Evolutionary conservation across 2,888 invertebrate genomes (phyloP).

Genomic region (Encarsia formosa): DNA sequence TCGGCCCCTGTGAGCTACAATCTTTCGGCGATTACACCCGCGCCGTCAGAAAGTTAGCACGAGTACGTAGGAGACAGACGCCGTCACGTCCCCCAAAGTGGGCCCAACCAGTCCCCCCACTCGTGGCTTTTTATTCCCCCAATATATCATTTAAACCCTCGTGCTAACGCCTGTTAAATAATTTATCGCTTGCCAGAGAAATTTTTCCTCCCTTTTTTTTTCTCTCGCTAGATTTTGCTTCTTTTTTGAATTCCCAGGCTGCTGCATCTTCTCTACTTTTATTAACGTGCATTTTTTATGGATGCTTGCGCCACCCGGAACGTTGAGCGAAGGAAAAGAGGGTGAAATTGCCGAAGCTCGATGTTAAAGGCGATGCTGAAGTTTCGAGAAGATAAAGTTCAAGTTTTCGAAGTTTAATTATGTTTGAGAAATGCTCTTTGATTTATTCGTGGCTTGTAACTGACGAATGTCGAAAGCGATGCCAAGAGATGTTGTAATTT

Average conservation of each 20-base stretch:
- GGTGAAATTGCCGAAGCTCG: too few species aligned
- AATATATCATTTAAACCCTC: constrained; percentile 22
- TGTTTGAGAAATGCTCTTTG: too few species aligned
- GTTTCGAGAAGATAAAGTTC: too few species aligned
- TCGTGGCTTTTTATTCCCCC: constrained; percentile 11
- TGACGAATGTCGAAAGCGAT: too few species aligned
- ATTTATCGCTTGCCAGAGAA: constrained; percentile 11
- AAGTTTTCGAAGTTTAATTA: too few species aligned
- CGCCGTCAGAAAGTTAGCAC: too few species aligned
- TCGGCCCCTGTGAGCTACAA: constrained; percentile 38
- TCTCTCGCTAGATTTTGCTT: not conserved
- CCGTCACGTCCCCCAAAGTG: too few species aligned
- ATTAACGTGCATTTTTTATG: constrained; percentile 22
- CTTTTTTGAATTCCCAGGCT: not conserved
- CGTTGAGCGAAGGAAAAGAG: too few species aligned
- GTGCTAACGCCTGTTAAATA: constrained; percentile 20
- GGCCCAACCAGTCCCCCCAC: not conserved
- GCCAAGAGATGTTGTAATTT: too few species aligned
- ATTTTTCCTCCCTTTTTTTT: not conserved
- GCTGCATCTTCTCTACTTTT: constrained; percentile 11
- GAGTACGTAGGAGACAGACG: not conserved
- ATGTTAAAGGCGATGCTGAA: too few species aligned
- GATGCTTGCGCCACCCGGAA: too few species aligned
- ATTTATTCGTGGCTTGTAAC: too few species aligned
- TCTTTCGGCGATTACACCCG: constrained; percentile 41